These are phyloP conservation scores for Sebastes taczanowskii DNA, from an alignment of 2,797 vertebrate species.

Conservation along the genomic window DNA sequence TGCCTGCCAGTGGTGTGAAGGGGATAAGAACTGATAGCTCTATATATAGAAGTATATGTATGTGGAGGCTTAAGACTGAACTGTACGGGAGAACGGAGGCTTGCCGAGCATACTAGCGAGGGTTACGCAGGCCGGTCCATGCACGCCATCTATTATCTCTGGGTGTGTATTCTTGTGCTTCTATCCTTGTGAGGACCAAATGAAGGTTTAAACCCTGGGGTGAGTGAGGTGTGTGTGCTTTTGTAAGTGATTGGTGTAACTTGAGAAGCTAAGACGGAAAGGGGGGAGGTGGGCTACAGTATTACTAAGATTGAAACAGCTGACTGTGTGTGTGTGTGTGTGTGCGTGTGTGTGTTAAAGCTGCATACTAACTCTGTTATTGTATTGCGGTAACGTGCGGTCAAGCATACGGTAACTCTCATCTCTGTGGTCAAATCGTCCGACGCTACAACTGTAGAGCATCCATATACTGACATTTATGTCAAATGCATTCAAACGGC, in stretches of 20 bases:
- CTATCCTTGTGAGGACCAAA: not conserved
- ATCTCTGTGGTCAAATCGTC: no score
- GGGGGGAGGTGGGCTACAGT: not conserved
- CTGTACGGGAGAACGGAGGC: constrained; percentile 28
- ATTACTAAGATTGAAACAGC: constrained; percentile 46
- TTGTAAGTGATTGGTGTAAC: not conserved
- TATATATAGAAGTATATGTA: constrained; percentile 78
- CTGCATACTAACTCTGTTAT: no score
- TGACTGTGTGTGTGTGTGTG: constrained; percentile 14
- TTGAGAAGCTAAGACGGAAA: not conserved
- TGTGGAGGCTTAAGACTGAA: constrained; percentile 52
- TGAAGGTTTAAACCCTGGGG: not conserved
- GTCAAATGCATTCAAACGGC: no score
- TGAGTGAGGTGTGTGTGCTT: not conserved
- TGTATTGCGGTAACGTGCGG: no score
- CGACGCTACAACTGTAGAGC: no score
- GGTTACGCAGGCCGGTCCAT: not conserved
- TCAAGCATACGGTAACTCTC: no score
- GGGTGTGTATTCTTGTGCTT: not conserved
- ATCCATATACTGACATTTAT: no score
- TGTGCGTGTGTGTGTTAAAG: not conserved
- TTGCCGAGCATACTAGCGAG: constrained; percentile 32
- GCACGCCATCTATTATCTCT: not conserved
- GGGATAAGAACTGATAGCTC: constrained; percentile 69
- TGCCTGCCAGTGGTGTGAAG: constrained; percentile 64